Evolutionary conservation across 2,888 invertebrate species (phyloP), one percentile per base, ranked within the genome.

Genomic region (Eumerus sabulonum): DNA sequence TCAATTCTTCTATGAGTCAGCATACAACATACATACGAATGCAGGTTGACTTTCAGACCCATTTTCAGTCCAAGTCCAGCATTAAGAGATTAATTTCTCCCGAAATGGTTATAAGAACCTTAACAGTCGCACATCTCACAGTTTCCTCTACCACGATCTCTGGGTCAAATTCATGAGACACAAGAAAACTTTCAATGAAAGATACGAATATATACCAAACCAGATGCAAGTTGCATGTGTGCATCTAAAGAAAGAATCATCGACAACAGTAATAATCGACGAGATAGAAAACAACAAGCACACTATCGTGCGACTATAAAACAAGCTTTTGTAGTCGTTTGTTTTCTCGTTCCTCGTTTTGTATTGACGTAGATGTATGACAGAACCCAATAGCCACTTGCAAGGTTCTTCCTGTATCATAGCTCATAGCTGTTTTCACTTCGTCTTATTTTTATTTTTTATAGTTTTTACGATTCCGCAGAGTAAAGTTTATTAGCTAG

Each of bases 391-490:
- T 85, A 85, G 85, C 84, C 84, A 85, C 85, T 70, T 81, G 85
- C 87, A 87, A 87, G 87, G 87, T 87, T 87, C 87, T 87, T 87
- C 87, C 87, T 87, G 86, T 86, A 85, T 86, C 82, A 83, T 59
- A 54, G 60, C 63, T 64, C 56, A 48, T 57, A 35, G 13, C 45
- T 36, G 17, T 50, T 57, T 44, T 56, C 42, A 50, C 18, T 62
- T 66, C 19, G 64, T 73, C 38, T 60, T 57, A 38, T 56, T 48
- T 50, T 38, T 62, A 19, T 60, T 66, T 27, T 17, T 47, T 45
- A 45, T 50, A 66, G 66, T 47, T 67, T n/a, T 67, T 59, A 54
- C 47, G 54, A 47, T 56, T 54, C 36, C 40, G 56, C 54, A 14
- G 27, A 54, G 35, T 14, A 13, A n/a, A 27, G 27, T 27, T 4